A percentile compares a stretch with the other conserved stretches of the same genome.
Evolutionary conservation across 2,797 vertebrate genomes (phyloP).

Genomic region (Lagorchestes hirsutus): DNA sequence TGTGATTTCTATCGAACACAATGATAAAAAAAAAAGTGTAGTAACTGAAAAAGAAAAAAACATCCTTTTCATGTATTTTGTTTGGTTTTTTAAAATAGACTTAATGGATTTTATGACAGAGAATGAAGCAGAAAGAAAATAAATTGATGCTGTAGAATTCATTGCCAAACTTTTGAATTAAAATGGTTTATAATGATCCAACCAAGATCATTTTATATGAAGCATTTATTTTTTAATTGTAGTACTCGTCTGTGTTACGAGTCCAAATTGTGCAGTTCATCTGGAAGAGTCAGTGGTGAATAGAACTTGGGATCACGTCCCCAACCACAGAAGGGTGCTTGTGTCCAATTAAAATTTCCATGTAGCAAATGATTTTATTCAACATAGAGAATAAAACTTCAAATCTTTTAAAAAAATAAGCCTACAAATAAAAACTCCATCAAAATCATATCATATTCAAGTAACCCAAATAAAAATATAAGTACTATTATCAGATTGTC

Average conservation of each 20-base stretch:
- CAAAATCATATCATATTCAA: slow-evolving; percentile 53
- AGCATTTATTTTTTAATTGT: not conserved
- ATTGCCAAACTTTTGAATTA: not conserved
- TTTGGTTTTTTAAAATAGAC: not conserved
- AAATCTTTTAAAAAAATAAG: slow-evolving; percentile 34
- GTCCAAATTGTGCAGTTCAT: not conserved
- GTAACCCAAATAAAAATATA: slow-evolving; percentile 55
- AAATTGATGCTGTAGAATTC: not conserved
- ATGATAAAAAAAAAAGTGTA: slow-evolving; percentile 56
- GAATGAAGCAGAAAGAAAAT: not conserved
- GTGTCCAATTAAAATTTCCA: not conserved
- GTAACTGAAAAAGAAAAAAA: slow-evolving; percentile 17
- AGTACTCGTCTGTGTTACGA: not conserved
- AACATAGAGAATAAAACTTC: slow-evolving; percentile 16
- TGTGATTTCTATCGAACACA: slow-evolving; percentile 44
- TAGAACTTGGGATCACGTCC: not conserved
- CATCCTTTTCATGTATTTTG: not conserved
- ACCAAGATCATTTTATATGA: not conserved
- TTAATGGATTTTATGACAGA: not conserved
- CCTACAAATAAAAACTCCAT: slow-evolving; percentile 17
- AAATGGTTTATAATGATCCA: not conserved
- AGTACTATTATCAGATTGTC: slow-evolving; percentile 43
- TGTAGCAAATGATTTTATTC: not conserved
- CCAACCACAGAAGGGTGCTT: not conserved
- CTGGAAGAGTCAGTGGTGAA: not conserved